Evolutionary conservation across 2,797 vertebrate genomes (phyloP), one percentile per base, ranked within the genome.

Genomic region (Cryptoprocta ferox): DNA sequence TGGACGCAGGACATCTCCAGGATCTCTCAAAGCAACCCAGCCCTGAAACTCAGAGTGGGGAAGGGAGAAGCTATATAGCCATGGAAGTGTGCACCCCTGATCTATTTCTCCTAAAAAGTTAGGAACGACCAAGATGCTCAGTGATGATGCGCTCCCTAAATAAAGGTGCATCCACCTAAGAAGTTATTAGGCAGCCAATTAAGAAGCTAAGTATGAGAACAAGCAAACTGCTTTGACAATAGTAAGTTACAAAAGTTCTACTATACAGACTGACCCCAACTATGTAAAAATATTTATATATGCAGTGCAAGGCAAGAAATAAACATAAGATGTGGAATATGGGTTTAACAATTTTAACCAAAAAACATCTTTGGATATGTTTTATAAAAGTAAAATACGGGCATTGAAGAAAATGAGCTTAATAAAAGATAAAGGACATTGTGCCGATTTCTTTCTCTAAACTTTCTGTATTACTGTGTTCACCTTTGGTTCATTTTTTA

Each of bases 331-430:
- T 71, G 73, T 79, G 18, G 21, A 71, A 68, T 26, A 21, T 11
- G 4, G 8, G 10, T 68, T 63, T 96, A 3, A 68, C 59, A 94
- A 75, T 35, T 87, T 53, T 53, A 53, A 53, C 50, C 50, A 81
- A 37, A 30, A 70, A 71, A 78, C 35, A 26, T 19, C 32, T 78
- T 86, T 35, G 24, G 68, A 68, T 42, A 81, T 65, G 15, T 63
- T 92, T 92, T 85, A 65, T 82, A 48, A 91, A 80, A 85, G 65
- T 92, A 76, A 89, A 80, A 59, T 87, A 28, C 30, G 24, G 50
- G 14, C 45, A 76, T 10, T 59, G 73, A 91, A 79, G 28, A 53
- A 83, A 89, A 91, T 66, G 45, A 87, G 32, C 21, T 18, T 79
- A 81, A 71, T 73, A 73, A 93, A 96, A 53, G 37, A 42, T 50